These are phyloP conservation scores for Rhynchonycteris naso DNA, from an alignment of 2,797 vertebrate genomes.

Conservation along the genomic window DNA sequence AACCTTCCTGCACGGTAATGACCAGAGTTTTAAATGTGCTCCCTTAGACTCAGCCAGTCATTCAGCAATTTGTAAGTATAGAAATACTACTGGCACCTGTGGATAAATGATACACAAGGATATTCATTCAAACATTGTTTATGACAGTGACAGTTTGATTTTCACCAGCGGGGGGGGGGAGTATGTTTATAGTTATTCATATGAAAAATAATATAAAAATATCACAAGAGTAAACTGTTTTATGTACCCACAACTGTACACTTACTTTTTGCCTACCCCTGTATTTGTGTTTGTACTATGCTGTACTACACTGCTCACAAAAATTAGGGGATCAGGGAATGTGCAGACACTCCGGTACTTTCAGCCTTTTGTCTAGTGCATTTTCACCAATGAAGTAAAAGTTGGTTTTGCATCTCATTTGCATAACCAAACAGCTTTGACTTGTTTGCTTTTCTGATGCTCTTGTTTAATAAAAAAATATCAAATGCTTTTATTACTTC, in stretches of 20 bases:
- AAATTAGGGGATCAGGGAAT: too few relatives aligned
- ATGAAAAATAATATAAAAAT: background rate
- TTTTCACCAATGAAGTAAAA: too few relatives aligned
- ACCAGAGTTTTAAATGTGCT: constrained; percentile 23
- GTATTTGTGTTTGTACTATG: background rate
- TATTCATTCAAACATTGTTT: constrained; percentile 13
- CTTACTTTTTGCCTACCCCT: background rate
- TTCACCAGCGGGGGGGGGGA: background rate
- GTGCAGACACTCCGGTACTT: too few relatives aligned
- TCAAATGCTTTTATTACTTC: too few relatives aligned
- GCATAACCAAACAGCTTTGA: too few relatives aligned
- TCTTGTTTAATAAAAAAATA: too few relatives aligned
- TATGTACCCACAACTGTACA: background rate
- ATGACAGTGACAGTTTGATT: background rate
- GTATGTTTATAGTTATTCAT: background rate
- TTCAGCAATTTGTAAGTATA: background rate
- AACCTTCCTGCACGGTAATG: background rate
- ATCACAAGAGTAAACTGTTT: background rate
- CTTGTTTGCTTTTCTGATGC: too few relatives aligned
- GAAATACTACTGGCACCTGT: background rate
- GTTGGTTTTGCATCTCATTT: too few relatives aligned
- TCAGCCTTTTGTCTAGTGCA: too few relatives aligned
- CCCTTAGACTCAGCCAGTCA: background rate
- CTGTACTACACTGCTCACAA: too few relatives aligned
- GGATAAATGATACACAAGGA: background rate